phyloP scores from a whole-genome alignment of 2,888 invertebrate genomes.

The Zygaena filipendulae region DNA sequence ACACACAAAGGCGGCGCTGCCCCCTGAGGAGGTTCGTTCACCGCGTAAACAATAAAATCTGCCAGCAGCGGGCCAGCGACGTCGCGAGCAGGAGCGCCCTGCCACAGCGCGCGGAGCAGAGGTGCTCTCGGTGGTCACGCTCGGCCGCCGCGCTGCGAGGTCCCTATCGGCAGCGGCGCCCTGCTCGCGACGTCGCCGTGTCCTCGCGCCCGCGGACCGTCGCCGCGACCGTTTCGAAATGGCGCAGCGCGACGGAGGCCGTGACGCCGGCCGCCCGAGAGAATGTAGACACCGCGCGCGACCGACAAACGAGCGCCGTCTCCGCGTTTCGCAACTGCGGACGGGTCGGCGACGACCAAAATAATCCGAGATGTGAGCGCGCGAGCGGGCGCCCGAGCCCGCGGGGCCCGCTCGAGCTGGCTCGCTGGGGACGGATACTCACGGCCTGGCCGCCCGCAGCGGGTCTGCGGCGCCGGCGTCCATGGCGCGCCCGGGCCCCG shows the following conservation, averaged over 20 bases:
- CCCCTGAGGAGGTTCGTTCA: slow-evolving; percentile 32
- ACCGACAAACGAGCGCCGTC: slow-evolving; percentile 47
- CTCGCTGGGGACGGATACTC: slow-evolving; percentile 42
- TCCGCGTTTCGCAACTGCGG: slow-evolving; percentile 60
- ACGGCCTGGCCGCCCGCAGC: slow-evolving; percentile 64
- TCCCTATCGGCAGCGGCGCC: slow-evolving; percentile 43
- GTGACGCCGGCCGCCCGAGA: slow-evolving; percentile 61
- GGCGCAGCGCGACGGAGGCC: slow-evolving; percentile 64
- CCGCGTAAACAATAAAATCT: background rate
- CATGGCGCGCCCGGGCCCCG: slow-evolving; percentile 63
- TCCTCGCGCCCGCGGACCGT: slow-evolving; percentile 29
- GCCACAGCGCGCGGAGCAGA: slow-evolving; percentile 31
- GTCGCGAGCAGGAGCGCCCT: slow-evolving; percentile 45
- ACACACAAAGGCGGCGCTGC: slow-evolving; percentile 20
- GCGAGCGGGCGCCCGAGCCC: slow-evolving; percentile 29
- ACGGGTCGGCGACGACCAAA: slow-evolving; percentile 53
- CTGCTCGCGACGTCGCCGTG: slow-evolving; percentile 43
- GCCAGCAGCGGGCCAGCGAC: no score
- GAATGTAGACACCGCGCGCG: slow-evolving; percentile 56
- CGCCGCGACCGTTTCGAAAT: slow-evolving; percentile 51
- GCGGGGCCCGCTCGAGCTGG: slow-evolving; percentile 27
- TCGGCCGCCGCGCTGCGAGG: slow-evolving; percentile 54
- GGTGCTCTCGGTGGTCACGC: slow-evolving; percentile 41
- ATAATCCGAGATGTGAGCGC: slow-evolving; percentile 48
- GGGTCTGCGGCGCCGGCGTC: slow-evolving; percentile 63